These are phyloP conservation scores for Sciurus carolinensis DNA, from an alignment of 2,797 vertebrate genomes.

Conservation along the genomic window DNA sequence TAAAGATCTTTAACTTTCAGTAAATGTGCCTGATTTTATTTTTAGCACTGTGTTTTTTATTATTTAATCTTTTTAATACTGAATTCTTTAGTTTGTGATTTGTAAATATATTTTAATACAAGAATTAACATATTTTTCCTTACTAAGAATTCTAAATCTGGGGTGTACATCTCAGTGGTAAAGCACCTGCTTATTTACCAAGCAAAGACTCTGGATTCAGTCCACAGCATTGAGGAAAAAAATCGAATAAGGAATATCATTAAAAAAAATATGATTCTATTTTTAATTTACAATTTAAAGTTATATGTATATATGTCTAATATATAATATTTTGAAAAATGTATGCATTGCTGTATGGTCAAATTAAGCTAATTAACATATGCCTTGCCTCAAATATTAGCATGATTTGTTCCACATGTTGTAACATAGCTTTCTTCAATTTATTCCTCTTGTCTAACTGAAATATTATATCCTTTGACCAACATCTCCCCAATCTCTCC, in stretches of 20 bases:
- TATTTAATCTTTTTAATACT: background rate
- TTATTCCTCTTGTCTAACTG: background rate
- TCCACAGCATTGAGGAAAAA: background rate
- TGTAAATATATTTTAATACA: background rate
- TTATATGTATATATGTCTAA: background rate
- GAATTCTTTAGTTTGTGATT: background rate
- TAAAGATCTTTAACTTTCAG: background rate
- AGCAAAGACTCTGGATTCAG: background rate
- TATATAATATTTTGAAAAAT: background rate
- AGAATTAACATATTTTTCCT: background rate
- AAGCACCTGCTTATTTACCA: background rate
- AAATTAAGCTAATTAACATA: background rate
- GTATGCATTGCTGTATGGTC: background rate
- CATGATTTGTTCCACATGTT: background rate
- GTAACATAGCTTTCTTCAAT: too few relatives aligned
- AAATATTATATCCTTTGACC: background rate
- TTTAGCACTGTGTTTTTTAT: background rate
- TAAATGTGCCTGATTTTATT: background rate
- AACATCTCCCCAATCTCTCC: background rate
- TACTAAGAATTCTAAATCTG: background rate
- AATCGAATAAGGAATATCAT: background rate
- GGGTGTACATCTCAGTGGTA: background rate
- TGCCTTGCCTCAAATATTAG: background rate
- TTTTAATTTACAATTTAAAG: too few relatives aligned
- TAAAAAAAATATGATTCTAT: too few relatives aligned